A percentile compares a stretch with the other conserved stretches of the same genome.
Evolutionary conservation across 1,140 invertebrate genomes (phyloP).

Genomic region (Macrostomum lignano): DNA sequence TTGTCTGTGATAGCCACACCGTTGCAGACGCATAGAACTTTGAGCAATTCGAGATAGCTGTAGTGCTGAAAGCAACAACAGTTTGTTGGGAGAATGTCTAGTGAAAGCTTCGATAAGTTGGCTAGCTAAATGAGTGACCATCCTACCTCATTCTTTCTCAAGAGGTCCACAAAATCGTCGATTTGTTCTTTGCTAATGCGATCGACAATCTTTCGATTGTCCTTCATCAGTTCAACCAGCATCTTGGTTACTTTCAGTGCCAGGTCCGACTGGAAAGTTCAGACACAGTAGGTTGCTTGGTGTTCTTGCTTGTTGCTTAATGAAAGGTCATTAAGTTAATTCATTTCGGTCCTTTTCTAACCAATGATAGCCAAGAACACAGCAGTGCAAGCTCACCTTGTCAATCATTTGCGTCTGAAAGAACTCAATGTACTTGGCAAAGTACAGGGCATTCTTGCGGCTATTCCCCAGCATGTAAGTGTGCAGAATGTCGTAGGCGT

Average conservation of each 20-base stretch:
- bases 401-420: slow-evolving; percentile 22
- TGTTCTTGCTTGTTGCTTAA: no score
- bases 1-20: slow-evolving; percentile 24
- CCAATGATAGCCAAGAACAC: neutral
- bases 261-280: slow-evolving; percentile 17
- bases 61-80: slow-evolving; percentile 14
- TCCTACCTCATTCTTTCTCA: slow-evolving; percentile 17
- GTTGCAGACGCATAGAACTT: slow-evolving; percentile 25
- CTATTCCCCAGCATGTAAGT: slow-evolving; percentile 7
- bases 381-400: slow-evolving; percentile 1
- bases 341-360: no score
- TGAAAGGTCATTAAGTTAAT: no score
- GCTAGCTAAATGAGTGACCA: neutral
- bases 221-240: slow-evolving; percentile 24
- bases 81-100: neutral
- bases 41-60: slow-evolving; percentile 21
- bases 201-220: slow-evolving; percentile 26
- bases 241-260: slow-evolving; percentile 25
- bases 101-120: neutral
- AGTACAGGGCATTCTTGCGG: slow-evolving; percentile 26
- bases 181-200: slow-evolving; percentile 20
- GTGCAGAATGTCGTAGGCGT: slow-evolving; percentile 9
- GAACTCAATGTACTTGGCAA: slow-evolving; percentile 28
- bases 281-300: neutral
- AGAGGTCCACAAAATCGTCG: slow-evolving; percentile 19